Evolutionary conservation across 2,113 vertebrate genomes (phyloP), one percentile per base, ranked within the genome.

Genomic region (Myocastor coypus): DNA sequence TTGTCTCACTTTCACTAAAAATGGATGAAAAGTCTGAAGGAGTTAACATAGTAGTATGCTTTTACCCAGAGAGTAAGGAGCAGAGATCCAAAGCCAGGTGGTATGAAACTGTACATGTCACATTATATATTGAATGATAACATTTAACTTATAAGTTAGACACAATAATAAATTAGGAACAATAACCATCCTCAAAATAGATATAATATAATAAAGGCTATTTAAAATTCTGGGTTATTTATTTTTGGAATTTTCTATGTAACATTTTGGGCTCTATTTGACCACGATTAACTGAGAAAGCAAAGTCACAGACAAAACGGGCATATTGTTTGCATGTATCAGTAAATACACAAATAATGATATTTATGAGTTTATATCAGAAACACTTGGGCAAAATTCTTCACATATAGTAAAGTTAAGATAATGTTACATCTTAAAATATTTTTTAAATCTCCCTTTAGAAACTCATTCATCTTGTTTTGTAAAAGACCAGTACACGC

Each of bases 381-480:
- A 90, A 40, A 93, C 2, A 69, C 61, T 82, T 40, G 19, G 14
- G 55, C 16, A 87, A 75, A 85, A 42, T 81, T 88, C 13, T 26
- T 68, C 30, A 64, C 26, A 52, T 4, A 83, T 3, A 85, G 7
- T 90, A 96, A 87, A 84, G 8, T 59, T 82, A 71, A 82, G 26
- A 24, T 5, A 92, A 30, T 77, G 34, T 46, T 64, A 26, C 22
- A 91, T 64, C 52, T 89, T 61, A 73, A 92, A 96, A 78, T 6
- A 24, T 75, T 91, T 84, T 55, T 61, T 83, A 95, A 91, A 37
- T 61, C 11, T 91, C 52, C 2, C 46, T 92, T 92, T 87, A 87
- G 63, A 91, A 83, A 84, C 50, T 84, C 6, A 71, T 34, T 5
- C 10, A 83, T 92, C 85, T 46, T 87, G 30, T 81, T 96, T 96